These are phyloP conservation scores for Drosophila quasianomalipes DNA, from an alignment of 2,888 invertebrate species.

Conservation along the genomic window DNA sequence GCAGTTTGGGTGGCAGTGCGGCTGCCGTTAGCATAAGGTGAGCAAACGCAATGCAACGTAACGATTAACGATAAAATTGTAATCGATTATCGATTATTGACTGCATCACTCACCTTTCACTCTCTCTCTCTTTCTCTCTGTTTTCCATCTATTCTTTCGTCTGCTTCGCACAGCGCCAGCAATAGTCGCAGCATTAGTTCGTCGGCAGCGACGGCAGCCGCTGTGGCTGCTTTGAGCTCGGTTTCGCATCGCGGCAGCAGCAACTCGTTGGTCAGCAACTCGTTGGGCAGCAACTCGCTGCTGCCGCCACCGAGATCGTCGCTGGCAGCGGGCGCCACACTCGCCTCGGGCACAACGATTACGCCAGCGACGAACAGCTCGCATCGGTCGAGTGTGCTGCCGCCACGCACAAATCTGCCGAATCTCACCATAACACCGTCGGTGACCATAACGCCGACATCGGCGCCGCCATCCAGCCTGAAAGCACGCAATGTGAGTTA, in stretches of 20 bases:
- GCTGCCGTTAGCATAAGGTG: conserved; percentile 83
- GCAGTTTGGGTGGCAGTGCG: conserved; percentile 62
- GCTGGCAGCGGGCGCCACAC: conserved; percentile 88
- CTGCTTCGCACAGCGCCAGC: conserved; percentile 61
- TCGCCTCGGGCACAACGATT: conserved; percentile 87
- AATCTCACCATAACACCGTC: conserved; percentile 89
- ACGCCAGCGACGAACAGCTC: conserved; percentile 78
- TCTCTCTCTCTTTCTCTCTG: not conserved
- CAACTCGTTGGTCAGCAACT: conserved; percentile 48
- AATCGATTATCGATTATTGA: not conserved
- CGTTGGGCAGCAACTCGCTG: conserved; percentile 66
- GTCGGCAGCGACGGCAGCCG: conserved; percentile 73
- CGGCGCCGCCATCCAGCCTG: conserved; percentile 88
- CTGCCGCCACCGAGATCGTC: conserved; percentile 85
- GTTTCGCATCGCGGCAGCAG: conserved; percentile 69
- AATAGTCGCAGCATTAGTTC: conserved; percentile 74
- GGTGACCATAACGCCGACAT: conserved; percentile 91
- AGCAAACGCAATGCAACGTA: conserved; percentile 3
- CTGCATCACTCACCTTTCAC: not conserved
- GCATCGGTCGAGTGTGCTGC: conserved; percentile 81
- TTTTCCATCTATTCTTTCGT: not conserved
- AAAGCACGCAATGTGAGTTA: conserved; percentile 86
- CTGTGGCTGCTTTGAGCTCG: conserved; percentile 61
- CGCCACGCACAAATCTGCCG: conserved; percentile 85
- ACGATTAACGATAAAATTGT: not conserved